These are phyloP conservation scores for Oenanthe melanoleuca DNA, from an alignment of 2,113 vertebrate genomes.

Conservation along the genomic window DNA sequence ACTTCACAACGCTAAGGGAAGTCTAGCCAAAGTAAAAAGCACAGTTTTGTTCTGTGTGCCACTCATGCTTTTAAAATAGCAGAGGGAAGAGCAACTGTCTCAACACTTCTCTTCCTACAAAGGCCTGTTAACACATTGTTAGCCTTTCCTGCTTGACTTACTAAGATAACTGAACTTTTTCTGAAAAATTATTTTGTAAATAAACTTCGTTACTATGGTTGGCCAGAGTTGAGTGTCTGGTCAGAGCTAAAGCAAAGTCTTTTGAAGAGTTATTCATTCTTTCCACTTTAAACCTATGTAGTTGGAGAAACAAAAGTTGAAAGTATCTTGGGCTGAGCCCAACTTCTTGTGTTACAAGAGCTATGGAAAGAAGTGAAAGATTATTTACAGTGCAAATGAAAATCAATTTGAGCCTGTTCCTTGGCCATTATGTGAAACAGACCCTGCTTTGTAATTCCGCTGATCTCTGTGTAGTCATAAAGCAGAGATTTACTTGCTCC, in stretches of 20 bases:
- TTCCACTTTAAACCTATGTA: background rate
- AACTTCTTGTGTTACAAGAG: background rate
- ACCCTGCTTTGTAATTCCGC: background rate
- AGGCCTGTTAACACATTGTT: background rate
- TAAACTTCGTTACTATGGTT: constrained; percentile 21
- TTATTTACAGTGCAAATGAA: constrained; percentile 34
- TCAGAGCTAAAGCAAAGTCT: background rate
- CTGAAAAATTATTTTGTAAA: constrained; percentile 21
- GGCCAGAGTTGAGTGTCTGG: background rate
- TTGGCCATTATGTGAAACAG: constrained; percentile 7
- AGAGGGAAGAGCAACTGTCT: background rate
- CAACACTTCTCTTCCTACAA: background rate
- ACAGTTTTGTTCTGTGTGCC: background rate
- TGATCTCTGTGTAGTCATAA: background rate
- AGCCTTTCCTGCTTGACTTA: background rate
- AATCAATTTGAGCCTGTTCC: background rate
- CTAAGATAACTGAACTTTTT: background rate
- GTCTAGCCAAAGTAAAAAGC: background rate
- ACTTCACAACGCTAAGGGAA: background rate
- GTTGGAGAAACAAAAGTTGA: background rate
- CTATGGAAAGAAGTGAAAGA: background rate
- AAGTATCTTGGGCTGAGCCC: background rate
- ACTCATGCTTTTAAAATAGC: background rate
- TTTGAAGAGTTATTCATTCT: background rate
- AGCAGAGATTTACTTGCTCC: constrained; percentile 8